Evolutionary conservation across 2,797 vertebrate species (phyloP).

Genomic region (Apodemus agrarius): DNA sequence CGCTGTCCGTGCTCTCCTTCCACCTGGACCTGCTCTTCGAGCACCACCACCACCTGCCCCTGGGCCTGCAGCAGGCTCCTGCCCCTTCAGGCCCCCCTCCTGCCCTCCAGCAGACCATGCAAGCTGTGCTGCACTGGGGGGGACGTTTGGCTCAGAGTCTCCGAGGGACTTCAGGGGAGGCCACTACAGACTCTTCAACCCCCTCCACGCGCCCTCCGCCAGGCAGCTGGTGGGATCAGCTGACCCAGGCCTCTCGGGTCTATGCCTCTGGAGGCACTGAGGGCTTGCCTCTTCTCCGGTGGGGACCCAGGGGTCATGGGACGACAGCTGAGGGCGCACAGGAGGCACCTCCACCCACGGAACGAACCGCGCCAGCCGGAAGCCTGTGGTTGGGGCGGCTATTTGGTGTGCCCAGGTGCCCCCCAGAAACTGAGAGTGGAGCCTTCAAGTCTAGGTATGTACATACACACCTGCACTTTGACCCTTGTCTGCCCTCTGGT

Average conservation of each 20-base stretch:
- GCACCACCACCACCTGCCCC: conserved; percentile 91
- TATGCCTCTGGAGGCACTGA: conserved; percentile 79
- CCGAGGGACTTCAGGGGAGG: conserved; percentile 69
- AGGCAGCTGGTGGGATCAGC: conserved; percentile 86
- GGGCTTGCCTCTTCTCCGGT: conserved; percentile 76
- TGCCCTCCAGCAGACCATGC: conserved; percentile 92
- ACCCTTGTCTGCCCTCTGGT: not conserved
- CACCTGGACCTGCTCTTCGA: conserved; percentile 97
- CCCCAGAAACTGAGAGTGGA: not conserved
- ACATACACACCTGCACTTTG: not conserved
- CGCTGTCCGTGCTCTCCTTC: conserved; percentile 95
- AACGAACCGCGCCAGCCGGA: conserved; percentile 79
- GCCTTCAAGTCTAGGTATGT: conserved; percentile 79
- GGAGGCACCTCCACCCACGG: not conserved
- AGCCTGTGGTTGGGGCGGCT: conserved; percentile 83
- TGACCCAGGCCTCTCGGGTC: conserved; percentile 84
- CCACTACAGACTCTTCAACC: rapidly evolving
- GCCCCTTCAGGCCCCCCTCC: conserved; percentile 15
- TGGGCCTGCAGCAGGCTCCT: conserved; percentile 71
- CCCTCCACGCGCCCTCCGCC: not conserved
- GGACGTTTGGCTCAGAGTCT: conserved; percentile 89
- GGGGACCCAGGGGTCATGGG: conserved; percentile 71
- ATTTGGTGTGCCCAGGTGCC: not conserved
- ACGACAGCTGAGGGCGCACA: conserved; percentile 48
- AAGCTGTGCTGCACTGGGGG: conserved; percentile 91